Evolutionary conservation across 2,888 invertebrate genomes (phyloP), one percentile per base, ranked within the genome.

Genomic region (Myathropa florea): DNA sequence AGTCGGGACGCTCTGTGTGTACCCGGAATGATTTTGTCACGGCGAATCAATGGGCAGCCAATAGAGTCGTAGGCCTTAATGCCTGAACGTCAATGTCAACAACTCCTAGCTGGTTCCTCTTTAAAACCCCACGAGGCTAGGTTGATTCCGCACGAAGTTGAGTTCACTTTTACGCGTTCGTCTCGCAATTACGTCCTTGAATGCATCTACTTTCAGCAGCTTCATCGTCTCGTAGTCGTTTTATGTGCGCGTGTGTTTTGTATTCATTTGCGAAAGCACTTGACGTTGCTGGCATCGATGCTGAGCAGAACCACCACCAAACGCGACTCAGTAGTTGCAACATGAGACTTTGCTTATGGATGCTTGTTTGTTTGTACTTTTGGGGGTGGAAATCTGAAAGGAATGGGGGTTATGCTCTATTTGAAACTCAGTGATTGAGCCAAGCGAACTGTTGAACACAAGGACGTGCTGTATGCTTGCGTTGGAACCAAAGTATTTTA

Each of bases 111-210:
- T 18, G 46, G 2, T 7, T 3, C 46, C 18, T n/a, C 18, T 6
- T 1, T 18, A n/a, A 46, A 46, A n/a, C 46, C 46, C 4, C 46
- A 4, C 18, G 46, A 18, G 18, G n/a, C 55, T 26, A n/a, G 46
- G 61, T 36, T 46, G 63, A 78, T 28, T 78, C 36, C 55, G 26
- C 18, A 28, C 70, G 23, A 63, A 23, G 33, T 63, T 39, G 12
- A 70, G 26, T 63, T 55, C 33, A 36, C 55, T 26, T 78, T 70
- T 63, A 55, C 39, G 67, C 68, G 60, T 39, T 21, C 39, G 23
- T 68, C 30, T 76, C 59, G 76, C 60, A 60, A 53, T 67, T 76
- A 76, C 67, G 60, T 68, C 60, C 67, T 68, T 60, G 67, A 53
- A 33, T 76, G 67, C 76, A 68, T 67, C 67, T n/a, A n/a, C 76